Percentiles rank a stretch among this genome's conserved stretches.
These are phyloP conservation scores for Leptinotarsa peninsularis DNA, from an alignment of 2,888 invertebrate genomes.

Conservation along the genomic window DNA sequence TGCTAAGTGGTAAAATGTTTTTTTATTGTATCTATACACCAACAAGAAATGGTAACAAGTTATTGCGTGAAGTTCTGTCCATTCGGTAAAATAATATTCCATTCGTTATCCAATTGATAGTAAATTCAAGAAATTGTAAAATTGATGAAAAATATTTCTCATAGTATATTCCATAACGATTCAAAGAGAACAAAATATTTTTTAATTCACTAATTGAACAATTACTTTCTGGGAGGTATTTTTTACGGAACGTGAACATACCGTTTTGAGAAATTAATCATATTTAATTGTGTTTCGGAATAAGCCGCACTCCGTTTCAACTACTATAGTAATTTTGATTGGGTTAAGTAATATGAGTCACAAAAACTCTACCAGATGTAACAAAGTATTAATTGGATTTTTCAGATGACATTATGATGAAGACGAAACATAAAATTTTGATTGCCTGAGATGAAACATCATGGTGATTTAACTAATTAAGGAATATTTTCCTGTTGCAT, in stretches of 20 bases:
- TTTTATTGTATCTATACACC: too few relatives aligned
- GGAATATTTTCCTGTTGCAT: background rate
- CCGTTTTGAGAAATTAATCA: constrained; percentile 51
- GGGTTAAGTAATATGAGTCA: constrained; percentile 47
- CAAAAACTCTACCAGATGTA: constrained; percentile 27
- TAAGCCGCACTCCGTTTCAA: constrained; percentile 38
- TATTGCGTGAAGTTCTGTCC: too few relatives aligned
- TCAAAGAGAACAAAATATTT: constrained; percentile 35
- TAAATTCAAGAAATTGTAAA: too few relatives aligned
- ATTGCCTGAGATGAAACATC: background rate
- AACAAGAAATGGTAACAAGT: background rate
- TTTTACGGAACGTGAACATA: constrained; percentile 48
- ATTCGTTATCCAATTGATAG: background rate
- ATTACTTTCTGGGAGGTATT: constrained; percentile 59
- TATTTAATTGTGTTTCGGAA: constrained; percentile 49
- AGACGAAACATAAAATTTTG: background rate
- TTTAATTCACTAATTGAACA: constrained; percentile 56
- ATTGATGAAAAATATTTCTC: too few relatives aligned
- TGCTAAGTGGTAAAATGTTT: too few relatives aligned
- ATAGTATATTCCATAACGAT: constrained; percentile 27
- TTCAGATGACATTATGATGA: constrained; percentile 2
- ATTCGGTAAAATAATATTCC: background rate
- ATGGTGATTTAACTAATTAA: background rate
- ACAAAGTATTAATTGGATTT: constrained; percentile 4
- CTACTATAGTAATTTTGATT: constrained; percentile 46